A percentile compares a stretch with the other conserved stretches of the same genome.
Evolutionary conservation across 1,140 invertebrate species (phyloP).

Genomic region (Scaptomyza montana): DNA sequence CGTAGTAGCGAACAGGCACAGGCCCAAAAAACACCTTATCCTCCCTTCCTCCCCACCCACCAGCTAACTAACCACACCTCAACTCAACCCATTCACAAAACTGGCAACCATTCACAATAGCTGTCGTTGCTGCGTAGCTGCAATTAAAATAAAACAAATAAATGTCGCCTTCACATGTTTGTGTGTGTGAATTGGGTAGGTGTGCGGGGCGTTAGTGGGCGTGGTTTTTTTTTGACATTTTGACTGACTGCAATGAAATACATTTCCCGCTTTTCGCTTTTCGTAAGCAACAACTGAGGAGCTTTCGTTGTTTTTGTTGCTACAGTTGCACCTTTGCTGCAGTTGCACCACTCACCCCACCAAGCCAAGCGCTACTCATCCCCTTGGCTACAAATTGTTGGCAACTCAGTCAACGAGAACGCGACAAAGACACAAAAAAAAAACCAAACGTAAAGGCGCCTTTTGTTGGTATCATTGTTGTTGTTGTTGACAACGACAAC

Average conservation of each 20-base stretch:
- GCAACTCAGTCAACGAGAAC: constrained; percentile 34
- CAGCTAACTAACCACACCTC: too few relatives aligned
- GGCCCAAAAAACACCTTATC: not conserved
- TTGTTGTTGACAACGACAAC: constrained; percentile 36
- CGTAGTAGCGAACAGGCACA: not conserved
- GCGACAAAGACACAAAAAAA: constrained; percentile 26
- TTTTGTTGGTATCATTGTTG: constrained; percentile 26
- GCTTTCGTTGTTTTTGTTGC: not conserved
- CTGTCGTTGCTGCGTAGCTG: constrained; percentile 35
- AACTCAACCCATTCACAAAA: not conserved
- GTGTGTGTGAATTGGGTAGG: constrained; percentile 7
- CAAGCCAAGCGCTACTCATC: too few relatives aligned
- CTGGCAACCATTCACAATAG: constrained; percentile 4
- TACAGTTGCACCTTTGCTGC: constrained; percentile 19
- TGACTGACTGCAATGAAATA: constrained; percentile 50
- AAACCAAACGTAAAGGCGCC: not conserved
- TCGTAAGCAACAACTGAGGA: too few relatives aligned
- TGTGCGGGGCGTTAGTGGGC: not conserved
- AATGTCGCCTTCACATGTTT: constrained; percentile 27
- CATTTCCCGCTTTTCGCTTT: constrained; percentile 21
- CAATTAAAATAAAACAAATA: constrained; percentile 62
- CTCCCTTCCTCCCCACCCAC: not conserved
- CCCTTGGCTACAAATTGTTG: constrained; percentile 24
- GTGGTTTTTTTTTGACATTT: constrained; percentile 19
- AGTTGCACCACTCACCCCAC: not conserved